Base-by-base conservation (phyloP, 2,113 vertebrate species). In the Cathartes aura region DNA sequence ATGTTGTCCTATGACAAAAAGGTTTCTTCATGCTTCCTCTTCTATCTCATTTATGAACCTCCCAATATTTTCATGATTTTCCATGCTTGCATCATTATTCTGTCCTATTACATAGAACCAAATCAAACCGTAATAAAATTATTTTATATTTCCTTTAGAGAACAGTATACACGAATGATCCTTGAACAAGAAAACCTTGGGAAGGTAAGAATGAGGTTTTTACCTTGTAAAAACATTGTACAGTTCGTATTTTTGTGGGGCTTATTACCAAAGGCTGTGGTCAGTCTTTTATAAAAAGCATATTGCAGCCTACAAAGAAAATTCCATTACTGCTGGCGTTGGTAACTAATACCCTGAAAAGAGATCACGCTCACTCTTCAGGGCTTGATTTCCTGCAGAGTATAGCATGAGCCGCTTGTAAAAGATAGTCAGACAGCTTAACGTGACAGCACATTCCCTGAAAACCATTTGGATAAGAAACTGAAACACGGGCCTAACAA, bases 131-230 rank as follows among this genome's bases (percentile, higher is more conserved):
- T 72, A 95, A 91, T 45, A 79, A 55, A 93, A 53, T 87, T 2
- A 24, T 96, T 94, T 22, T 93, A 0, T 97, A 3, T 96, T 74
- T 87, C 98, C 90, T 97, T 68, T 85, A 99, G 99, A 97, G 99
- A 99, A 87, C 98, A 99, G 91, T 99, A 99, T 93, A 98, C 99
- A 95, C 99, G 98, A 97, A 99, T 98, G 94, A 99, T 99, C 95
- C 98, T 99, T 43, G 99, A 99, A 79, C 99, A 99, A 97, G 99
- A 99, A 97, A 98, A 99, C 94, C 98, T 99, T 81, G 99, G 99
- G 94, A 99, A 99, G 99, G 99, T 99, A 98, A 99, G 98, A 83
- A 84, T 40, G 38, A 67, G 14, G 47, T 8, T 92, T 89, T 63
- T 89, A 86, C 75, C 59, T 89, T 78, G 66, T 64, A 63, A 63